Percentiles rank a stretch among this genome's conserved stretches.
phyloP scores from a whole-genome alignment of 2,888 invertebrate genomes.

The Calameuta filiformis region DNA sequence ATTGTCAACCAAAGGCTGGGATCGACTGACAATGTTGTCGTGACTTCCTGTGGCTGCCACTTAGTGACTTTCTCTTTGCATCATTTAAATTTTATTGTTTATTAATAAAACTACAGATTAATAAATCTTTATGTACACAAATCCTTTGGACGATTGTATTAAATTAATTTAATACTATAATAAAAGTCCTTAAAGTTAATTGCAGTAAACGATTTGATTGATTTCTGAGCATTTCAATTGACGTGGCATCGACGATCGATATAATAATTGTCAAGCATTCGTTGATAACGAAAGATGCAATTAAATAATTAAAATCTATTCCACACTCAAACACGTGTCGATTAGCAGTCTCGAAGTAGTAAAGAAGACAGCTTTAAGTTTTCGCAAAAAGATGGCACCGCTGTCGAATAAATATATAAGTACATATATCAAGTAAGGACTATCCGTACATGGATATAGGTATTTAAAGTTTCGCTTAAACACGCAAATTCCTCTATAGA shows the following conservation, averaged over 20 bases:
- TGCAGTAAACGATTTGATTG: neutral
- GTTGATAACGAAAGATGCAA: neutral
- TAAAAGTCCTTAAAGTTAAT: neutral
- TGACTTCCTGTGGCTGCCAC: neutral
- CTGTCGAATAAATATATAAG: conserved; percentile 4
- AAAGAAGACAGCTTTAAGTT: neutral
- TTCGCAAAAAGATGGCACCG: neutral
- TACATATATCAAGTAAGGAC: neutral
- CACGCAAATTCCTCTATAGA: neutral
- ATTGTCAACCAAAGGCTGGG: neutral
- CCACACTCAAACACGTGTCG: neutral
- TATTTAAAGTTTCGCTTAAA: neutral
- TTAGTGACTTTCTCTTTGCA: neutral
- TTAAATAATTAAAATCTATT: neutral
- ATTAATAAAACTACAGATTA: neutral
- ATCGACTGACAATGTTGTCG: neutral
- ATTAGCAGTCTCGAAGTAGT: neutral
- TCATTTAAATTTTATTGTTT: neutral
- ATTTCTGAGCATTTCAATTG: neutral
- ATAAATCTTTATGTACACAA: neutral
- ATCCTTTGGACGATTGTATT: neutral
- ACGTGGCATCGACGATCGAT: neutral
- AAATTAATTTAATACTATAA: neutral
- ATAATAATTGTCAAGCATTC: neutral
- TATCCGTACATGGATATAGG: neutral